These are phyloP conservation scores for Leptopilina clavipes DNA, from an alignment of 1,140 invertebrate species.

Conservation along the genomic window DNA sequence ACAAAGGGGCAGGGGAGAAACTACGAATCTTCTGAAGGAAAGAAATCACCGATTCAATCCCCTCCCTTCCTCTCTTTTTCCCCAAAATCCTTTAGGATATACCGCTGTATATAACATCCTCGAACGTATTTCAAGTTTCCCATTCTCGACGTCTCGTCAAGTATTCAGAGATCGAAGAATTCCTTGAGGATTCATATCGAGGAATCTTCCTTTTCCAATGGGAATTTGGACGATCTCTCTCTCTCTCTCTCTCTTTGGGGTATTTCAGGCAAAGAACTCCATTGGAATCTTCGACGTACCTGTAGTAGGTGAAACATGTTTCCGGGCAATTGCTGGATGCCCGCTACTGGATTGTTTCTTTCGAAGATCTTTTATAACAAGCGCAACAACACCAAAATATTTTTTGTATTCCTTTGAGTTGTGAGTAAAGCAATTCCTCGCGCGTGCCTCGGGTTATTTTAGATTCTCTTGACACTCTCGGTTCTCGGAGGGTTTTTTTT, in stretches of 20 bases:
- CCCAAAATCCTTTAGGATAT: background rate
- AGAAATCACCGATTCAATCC: background rate
- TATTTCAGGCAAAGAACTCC: constrained; percentile 5
- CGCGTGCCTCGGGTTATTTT: constrained; percentile 38
- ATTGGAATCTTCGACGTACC: constrained; percentile 54
- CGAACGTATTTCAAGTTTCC: background rate
- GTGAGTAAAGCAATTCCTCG: constrained; percentile 30
- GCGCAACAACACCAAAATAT: constrained; percentile 45
- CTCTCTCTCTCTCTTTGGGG: background rate
- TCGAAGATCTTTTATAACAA: no score
- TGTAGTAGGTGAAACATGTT: constrained; percentile 59
- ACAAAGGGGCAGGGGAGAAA: background rate
- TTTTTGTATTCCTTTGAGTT: no score
- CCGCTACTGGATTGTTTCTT: constrained; percentile 39
- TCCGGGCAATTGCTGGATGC: constrained; percentile 50
- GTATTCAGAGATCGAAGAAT: constrained; percentile 23
- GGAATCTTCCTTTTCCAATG: background rate
- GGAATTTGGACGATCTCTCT: background rate
- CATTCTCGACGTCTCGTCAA: constrained; percentile 5
- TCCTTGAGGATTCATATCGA: constrained; percentile 1
- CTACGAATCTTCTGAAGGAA: background rate
- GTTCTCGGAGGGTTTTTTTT: background rate
- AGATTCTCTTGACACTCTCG: constrained; percentile 30
- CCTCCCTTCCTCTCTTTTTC: background rate
- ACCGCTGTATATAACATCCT: background rate